Conservation (phyloP, 30 jellyfish, hydroid and myxozoan genomes). For the Aurelia aurita complex sp. Pacific region DNA sequence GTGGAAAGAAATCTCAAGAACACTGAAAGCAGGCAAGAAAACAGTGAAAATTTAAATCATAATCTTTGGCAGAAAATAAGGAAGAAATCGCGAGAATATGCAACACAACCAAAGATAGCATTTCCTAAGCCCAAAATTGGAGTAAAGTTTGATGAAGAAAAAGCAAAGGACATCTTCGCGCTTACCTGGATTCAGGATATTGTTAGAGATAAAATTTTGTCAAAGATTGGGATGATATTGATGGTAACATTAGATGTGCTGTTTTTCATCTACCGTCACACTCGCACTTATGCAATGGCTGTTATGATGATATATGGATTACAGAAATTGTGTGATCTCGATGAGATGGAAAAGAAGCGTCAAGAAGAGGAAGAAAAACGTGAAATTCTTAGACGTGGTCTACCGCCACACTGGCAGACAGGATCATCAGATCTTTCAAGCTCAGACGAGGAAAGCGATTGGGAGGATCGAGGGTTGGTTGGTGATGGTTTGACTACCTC, state of each 20-base stretch:
- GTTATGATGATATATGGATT: slow-evolving; percentile 59
- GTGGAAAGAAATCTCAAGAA: background rate
- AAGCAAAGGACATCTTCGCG: slow-evolving; percentile 26
- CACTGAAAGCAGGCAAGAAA: slow-evolving; percentile 10
- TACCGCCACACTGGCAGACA: background rate
- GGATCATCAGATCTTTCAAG: background rate
- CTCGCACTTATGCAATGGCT: slow-evolving; percentile 73
- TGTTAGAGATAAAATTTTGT: slow-evolving; percentile 18
- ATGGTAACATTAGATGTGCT: slow-evolving; percentile 39
- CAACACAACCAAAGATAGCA: background rate
- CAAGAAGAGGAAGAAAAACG: slow-evolving; percentile 29
- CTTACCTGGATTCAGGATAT: slow-evolving; percentile 43
- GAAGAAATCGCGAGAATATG: background rate
- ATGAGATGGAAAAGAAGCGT: slow-evolving; percentile 28
- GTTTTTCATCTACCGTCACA: slow-evolving; percentile 70
- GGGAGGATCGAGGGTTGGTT: slow-evolving; percentile 1
- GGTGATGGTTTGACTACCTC: slow-evolving; percentile 43
- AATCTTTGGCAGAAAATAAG: background rate
- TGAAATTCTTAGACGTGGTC: background rate
- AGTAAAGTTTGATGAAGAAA: slow-evolving; percentile 26
- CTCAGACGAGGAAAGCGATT: background rate
- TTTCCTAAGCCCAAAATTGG: slow-evolving; percentile 16
- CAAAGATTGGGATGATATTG: slow-evolving; percentile 21
- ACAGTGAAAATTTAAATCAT: slow-evolving; percentile 26
- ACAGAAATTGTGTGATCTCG: slow-evolving; percentile 53